Conservation (phyloP, 1,140 invertebrate genomes). For the Pemphigus obesinymphae region DNA sequence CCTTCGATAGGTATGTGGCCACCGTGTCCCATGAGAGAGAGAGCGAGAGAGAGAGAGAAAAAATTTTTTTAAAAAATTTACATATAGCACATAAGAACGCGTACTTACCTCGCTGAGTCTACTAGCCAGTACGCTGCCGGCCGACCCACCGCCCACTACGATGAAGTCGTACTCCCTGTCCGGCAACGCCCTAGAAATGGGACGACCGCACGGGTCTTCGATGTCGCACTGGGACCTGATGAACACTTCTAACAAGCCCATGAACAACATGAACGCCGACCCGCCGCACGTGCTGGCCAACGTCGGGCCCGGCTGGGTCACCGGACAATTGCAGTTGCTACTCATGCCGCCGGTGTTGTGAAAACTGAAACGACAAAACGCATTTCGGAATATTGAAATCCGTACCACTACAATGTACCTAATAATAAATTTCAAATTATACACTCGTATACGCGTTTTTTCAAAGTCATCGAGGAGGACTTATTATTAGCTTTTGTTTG, state of each 20-base stretch:
- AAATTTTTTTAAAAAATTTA: too few species aligned
- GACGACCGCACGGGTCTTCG: slow-evolving; percentile 74
- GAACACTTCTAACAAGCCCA: slow-evolving; percentile 78
- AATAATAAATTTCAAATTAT: too few species aligned
- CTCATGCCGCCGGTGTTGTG: background rate
- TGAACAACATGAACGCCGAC: slow-evolving; percentile 77
- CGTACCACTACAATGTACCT: too few species aligned
- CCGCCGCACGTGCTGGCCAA: slow-evolving; percentile 75
- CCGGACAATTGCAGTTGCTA: slow-evolving; percentile 63
- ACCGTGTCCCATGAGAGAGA: too few species aligned
- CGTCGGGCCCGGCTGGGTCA: slow-evolving; percentile 69
- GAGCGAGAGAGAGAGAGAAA: too few species aligned
- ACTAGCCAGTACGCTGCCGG: slow-evolving; percentile 66
- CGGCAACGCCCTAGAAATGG: slow-evolving; percentile 57
- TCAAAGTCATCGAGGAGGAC: too few species aligned
- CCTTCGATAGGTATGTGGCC: too few species aligned
- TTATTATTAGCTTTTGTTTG: too few species aligned
- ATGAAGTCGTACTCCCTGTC: slow-evolving; percentile 76
- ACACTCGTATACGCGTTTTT: too few species aligned
- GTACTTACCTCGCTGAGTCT: slow-evolving; percentile 57
- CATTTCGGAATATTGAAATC: too few species aligned
- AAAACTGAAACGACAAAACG: background rate
- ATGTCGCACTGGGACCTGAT: slow-evolving; percentile 75
- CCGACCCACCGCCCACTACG: slow-evolving; percentile 81
- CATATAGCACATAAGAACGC: too few species aligned